These are phyloP conservation scores for Machimus rusticus DNA, from an alignment of 2,888 invertebrate species.

Conservation along the genomic window DNA sequence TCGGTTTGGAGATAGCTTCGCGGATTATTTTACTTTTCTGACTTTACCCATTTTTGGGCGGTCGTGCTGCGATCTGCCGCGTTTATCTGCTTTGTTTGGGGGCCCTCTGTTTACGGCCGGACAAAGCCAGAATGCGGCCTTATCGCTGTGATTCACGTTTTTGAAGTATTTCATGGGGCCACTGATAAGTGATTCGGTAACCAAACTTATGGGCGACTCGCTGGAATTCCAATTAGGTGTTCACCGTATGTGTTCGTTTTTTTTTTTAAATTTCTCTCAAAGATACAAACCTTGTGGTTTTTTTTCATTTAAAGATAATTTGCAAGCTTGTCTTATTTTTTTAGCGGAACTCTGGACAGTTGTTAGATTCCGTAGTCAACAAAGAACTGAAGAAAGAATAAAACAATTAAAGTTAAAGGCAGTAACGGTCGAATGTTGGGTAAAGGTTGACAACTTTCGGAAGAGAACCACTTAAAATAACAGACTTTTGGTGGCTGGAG, in stretches of 20 bases:
- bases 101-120: background rate
- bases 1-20: background rate
- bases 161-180: background rate
- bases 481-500: too few relatives aligned
- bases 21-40: background rate
- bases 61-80: background rate
- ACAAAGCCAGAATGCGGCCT: background rate
- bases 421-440: too few relatives aligned
- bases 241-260: background rate
- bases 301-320: background rate
- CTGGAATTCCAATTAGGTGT: background rate
- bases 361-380: too few relatives aligned
- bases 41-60: background rate
- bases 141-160: background rate
- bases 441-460: too few relatives aligned
- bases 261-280: background rate
- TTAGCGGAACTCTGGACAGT: background rate
- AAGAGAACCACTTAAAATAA: too few relatives aligned
- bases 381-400: too few relatives aligned
- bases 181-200: background rate
- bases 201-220: background rate
- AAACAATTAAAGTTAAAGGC: too few relatives aligned
- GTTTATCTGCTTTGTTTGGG: background rate
- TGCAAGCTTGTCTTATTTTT: background rate
- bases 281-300: background rate